Evolutionary conservation across 2,113 vertebrate species (phyloP).

Genomic region (Lucifuga dentata): DNA sequence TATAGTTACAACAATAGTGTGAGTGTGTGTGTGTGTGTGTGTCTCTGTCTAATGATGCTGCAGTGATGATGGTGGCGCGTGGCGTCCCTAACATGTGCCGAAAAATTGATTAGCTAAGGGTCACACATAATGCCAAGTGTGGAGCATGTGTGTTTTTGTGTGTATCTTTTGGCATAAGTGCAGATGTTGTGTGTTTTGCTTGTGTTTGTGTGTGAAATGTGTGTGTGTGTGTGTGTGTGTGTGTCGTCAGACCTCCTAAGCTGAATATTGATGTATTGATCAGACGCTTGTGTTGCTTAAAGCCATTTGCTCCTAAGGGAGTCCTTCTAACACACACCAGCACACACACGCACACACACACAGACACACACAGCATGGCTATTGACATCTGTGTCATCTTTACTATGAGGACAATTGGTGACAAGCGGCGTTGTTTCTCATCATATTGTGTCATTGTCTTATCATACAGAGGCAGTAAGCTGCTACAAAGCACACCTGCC

Average conservation of each 20-base stretch:
- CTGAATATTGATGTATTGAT: conserved; percentile 87
- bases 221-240: conserved; percentile 56
- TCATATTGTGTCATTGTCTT: conserved; percentile 81
- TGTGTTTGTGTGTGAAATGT: no score
- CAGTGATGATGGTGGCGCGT: conserved; percentile 71
- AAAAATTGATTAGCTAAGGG: conserved; percentile 81
- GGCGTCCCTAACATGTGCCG: conserved; percentile 78
- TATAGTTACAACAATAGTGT: conserved; percentile 49
- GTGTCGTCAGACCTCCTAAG: conserved; percentile 82
- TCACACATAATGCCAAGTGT: conserved; percentile 65
- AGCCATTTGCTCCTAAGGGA: conserved; percentile 80
- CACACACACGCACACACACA: conserved; percentile 20
- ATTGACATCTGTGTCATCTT: conserved; percentile 81
- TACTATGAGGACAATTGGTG: conserved; percentile 75
- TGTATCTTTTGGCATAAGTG: conserved; percentile 24
- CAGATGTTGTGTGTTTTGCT: conserved; percentile 32
- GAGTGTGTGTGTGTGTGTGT: conserved; percentile 34
- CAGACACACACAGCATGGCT: conserved; percentile 37
- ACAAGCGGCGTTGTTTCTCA: conserved; percentile 69
- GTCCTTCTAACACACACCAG: conserved; percentile 63
- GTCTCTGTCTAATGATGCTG: conserved; percentile 70
- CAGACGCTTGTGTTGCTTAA: conserved; percentile 81
- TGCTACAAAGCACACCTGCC: conserved; percentile 78
- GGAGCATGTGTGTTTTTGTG: conserved; percentile 43
- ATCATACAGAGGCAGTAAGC: conserved; percentile 68